Conservation (phyloP, 2,113 vertebrate species). For the Vombatus ursinus region DNA sequence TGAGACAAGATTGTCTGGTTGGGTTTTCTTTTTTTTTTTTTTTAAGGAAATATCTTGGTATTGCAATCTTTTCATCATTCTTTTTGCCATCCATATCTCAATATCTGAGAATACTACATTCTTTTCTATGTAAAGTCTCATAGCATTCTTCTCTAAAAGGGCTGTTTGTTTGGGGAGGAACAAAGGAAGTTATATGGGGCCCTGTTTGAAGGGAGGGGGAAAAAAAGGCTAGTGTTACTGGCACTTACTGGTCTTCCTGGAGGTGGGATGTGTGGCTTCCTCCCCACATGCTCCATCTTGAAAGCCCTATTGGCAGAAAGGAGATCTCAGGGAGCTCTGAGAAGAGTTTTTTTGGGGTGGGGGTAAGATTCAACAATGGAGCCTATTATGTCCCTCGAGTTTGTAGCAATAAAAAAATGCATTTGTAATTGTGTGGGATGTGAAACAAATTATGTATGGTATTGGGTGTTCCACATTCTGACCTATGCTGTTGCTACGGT, state of each 20-base stretch:
- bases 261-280: conserved; percentile 41
- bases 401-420: neutral
- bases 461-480: conserved; percentile 61
- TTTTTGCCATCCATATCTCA: neutral
- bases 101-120: neutral
- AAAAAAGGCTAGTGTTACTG: neutral
- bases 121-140: conserved; percentile 28
- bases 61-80: neutral
- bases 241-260: neutral
- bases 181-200: neutral
- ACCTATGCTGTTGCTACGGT: conserved; percentile 55
- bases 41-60: neutral
- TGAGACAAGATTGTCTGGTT: neutral
- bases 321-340: conserved; percentile 28
- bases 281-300: conserved; percentile 8
- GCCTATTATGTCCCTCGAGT: conserved; percentile 37
- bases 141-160: neutral
- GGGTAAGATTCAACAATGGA: conserved; percentile 56
- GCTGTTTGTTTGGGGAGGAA: neutral
- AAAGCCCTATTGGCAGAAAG: neutral
- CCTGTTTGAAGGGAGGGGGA: neutral
- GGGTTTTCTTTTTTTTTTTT: neutral
- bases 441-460: conserved; percentile 66
- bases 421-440: conserved; percentile 61
- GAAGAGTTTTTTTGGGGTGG: conserved; percentile 10